phyloP scores from a whole-genome alignment of 2,888 invertebrate genomes.

The Aleiodes alternator region DNA sequence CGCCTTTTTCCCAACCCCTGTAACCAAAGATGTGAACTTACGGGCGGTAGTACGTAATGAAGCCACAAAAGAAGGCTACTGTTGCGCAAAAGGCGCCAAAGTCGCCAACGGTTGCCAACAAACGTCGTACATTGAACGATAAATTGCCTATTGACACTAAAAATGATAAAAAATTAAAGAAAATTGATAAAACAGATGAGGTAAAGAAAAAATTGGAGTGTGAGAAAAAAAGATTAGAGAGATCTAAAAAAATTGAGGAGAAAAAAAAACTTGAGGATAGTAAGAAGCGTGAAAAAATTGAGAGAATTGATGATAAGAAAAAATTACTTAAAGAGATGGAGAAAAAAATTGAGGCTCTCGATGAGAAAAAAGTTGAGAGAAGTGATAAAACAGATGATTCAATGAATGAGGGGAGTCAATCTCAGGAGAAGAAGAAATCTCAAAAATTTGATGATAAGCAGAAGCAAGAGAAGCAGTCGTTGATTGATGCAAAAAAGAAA shows the following conservation, averaged over 20 bases:
- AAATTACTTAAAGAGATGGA: slow-evolving; percentile 52
- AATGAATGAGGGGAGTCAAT: slow-evolving; percentile 41
- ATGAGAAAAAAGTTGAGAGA: slow-evolving; percentile 43
- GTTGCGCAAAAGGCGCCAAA: slow-evolving; percentile 73
- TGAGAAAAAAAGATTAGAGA: slow-evolving; percentile 59
- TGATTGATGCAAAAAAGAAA: slow-evolving; percentile 55
- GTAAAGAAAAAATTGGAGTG: slow-evolving; percentile 66
- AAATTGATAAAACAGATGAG: slow-evolving; percentile 46
- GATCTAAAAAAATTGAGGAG: slow-evolving; percentile 40
- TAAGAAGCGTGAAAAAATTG: slow-evolving; percentile 51
- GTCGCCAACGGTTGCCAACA: slow-evolving; percentile 70
- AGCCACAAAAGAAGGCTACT: slow-evolving; percentile 74
- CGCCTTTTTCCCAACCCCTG: not conserved
- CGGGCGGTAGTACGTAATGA: slow-evolving; percentile 64
- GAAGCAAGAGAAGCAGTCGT: slow-evolving; percentile 51
- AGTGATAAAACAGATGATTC: slow-evolving; percentile 40
- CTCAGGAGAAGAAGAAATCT: slow-evolving; percentile 57
- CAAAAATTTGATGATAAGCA: slow-evolving; percentile 55
- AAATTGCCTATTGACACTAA: slow-evolving; percentile 59
- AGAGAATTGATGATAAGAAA: slow-evolving; percentile 55
- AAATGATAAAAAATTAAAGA: slow-evolving; percentile 54
- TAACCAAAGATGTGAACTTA: slow-evolving; percentile 68
- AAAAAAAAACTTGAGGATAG: slow-evolving; percentile 46
- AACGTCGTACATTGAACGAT: slow-evolving; percentile 67
- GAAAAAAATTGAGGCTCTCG: slow-evolving; percentile 55